Percentiles rank a stretch among this genome's conserved stretches.
Conservation (phyloP, 2,888 invertebrate species). For the Volucella inflata region DNA sequence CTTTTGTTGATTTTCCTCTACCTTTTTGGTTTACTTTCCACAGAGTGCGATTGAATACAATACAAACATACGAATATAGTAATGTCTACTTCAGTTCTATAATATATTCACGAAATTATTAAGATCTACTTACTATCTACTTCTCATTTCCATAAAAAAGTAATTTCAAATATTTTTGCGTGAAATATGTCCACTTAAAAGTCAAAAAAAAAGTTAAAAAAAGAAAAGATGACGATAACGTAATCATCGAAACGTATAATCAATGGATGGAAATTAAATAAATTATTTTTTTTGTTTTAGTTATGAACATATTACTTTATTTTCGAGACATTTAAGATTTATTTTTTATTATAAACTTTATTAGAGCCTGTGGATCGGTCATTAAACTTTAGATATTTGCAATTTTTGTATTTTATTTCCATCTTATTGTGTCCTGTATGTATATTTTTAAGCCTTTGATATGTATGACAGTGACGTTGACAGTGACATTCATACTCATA, state of each 20-base stretch:
- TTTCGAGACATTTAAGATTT: background rate
- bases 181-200: conserved; percentile 17
- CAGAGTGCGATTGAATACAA: background rate
- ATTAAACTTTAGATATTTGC: conserved; percentile 6
- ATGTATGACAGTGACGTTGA: too few relatives aligned
- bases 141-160: conserved; percentile 24
- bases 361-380: conserved; percentile 1
- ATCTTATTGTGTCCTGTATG: background rate
- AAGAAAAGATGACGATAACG: background rate
- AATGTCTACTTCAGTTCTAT: background rate
- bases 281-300: background rate
- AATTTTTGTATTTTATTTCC: background rate
- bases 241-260: conserved; percentile 3
- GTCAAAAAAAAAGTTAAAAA: background rate
- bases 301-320: background rate
- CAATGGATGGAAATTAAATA: conserved; percentile 4
- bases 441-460: background rate
- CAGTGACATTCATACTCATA: too few relatives aligned
- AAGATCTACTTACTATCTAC: background rate
- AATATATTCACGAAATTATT: conserved; percentile 7
- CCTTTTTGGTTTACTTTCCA: too few relatives aligned
- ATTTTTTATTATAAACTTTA: conserved; percentile 3
- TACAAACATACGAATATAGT: conserved; percentile 2
- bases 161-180: conserved; percentile 22
- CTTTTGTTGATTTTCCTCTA: too few relatives aligned